Conservation (phyloP, 2,113 vertebrate genomes). For the Varanus salvator region DNA sequence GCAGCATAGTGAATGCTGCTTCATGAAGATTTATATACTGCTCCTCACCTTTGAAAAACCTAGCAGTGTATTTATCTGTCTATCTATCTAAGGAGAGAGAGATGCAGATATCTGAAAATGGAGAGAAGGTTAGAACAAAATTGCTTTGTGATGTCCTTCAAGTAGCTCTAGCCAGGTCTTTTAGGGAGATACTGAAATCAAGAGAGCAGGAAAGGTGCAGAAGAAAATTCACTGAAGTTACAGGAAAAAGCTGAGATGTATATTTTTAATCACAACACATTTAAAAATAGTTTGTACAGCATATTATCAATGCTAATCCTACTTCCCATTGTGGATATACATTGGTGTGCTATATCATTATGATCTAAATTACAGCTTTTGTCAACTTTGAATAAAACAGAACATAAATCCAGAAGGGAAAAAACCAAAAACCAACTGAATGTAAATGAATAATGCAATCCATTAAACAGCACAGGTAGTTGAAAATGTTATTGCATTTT, state of each 20-base stretch:
- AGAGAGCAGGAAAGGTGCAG: not conserved
- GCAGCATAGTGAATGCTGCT: not conserved
- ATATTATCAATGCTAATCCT: not conserved
- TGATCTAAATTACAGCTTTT: not conserved
- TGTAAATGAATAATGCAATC: not conserved
- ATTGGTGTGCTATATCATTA: too few relatives aligned
- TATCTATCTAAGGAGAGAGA: too few relatives aligned
- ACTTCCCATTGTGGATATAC: too few relatives aligned
- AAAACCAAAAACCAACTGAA: not conserved
- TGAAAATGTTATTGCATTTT: conserved; percentile 3
- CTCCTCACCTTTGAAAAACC: not conserved
- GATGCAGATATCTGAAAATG: not conserved
- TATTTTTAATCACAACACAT: not conserved
- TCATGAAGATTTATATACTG: not conserved
- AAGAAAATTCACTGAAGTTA: not conserved
- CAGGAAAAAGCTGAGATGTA: not conserved
- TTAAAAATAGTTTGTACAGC: not conserved
- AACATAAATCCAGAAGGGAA: not conserved
- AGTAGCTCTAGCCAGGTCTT: not conserved
- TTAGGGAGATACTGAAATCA: not conserved
- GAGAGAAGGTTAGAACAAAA: not conserved
- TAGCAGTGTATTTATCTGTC: not conserved
- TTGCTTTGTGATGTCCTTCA: not conserved
- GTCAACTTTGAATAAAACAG: not conserved
- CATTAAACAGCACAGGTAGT: not conserved